Conservation (phyloP, 2,888 invertebrate species). For the Epinotia brunnichana region DNA sequence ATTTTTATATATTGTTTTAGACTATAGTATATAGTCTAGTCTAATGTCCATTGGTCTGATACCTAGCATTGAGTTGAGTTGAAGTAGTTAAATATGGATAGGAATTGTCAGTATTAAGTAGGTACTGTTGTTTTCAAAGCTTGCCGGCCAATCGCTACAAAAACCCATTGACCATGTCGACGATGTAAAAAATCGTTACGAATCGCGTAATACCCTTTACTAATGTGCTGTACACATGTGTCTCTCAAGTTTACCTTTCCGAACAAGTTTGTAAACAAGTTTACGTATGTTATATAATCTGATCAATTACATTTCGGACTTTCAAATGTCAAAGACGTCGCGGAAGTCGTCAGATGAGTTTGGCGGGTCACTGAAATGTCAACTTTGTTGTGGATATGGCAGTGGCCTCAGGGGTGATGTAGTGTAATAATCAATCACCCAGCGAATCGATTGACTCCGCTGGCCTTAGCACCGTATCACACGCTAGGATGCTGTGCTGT, state of each 20-base stretch:
- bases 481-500: slow-evolving; percentile 59
- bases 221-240: slow-evolving; percentile 30
- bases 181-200: slow-evolving; percentile 20
- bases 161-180: slow-evolving; percentile 9
- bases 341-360: slow-evolving; percentile 30
- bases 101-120: slow-evolving; percentile 2
- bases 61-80: neutral
- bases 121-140: neutral
- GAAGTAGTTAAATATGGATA: neutral
- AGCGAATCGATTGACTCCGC: slow-evolving; percentile 65
- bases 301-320: slow-evolving; percentile 52
- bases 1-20: neutral
- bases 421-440: slow-evolving; percentile 65
- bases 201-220: slow-evolving; percentile 19
- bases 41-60: neutral
- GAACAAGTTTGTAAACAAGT: slow-evolving; percentile 53
- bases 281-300: slow-evolving; percentile 53
- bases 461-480: slow-evolving; percentile 67
- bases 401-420: slow-evolving; percentile 64
- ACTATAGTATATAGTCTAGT: neutral
- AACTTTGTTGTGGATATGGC: slow-evolving; percentile 56
- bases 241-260: slow-evolving; percentile 43
- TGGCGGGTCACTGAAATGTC: slow-evolving; percentile 53
- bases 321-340: slow-evolving; percentile 40
- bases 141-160: neutral